These are phyloP conservation scores for Chrysomallon squamiferum DNA, from an alignment of 1,140 invertebrate genomes.

Conservation along the genomic window DNA sequence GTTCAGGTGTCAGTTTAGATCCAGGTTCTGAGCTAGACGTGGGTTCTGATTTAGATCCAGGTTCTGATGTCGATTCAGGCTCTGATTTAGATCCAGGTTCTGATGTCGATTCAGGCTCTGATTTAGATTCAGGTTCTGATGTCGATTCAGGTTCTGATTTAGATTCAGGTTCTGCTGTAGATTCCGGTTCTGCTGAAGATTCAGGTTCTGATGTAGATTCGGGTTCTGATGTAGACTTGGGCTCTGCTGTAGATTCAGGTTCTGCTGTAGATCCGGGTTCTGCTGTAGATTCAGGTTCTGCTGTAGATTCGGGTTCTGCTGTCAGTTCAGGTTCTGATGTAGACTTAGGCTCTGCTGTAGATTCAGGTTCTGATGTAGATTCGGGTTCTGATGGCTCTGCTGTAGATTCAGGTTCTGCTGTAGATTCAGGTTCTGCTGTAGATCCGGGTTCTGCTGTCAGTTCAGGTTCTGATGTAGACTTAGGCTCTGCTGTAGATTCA, in stretches of 20 bases:
- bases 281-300: slow-evolving; percentile 12
- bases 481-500: slow-evolving; percentile 4
- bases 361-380: slow-evolving; percentile 8
- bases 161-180: slow-evolving; percentile 16
- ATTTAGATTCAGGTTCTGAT: slow-evolving; percentile 3
- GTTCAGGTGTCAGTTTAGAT: slow-evolving; percentile 1
- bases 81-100: slow-evolving; percentile 6
- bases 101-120: slow-evolving; percentile 10
- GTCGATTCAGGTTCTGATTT: slow-evolving; percentile 4
- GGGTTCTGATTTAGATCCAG: neutral
- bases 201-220: slow-evolving; percentile 12
- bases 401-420: slow-evolving; percentile 10
- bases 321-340: slow-evolving; percentile 20
- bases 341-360: slow-evolving; percentile 14
- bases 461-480: slow-evolving; percentile 8
- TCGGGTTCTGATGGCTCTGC: neutral
- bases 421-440: slow-evolving; percentile 3
- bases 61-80: slow-evolving; percentile 8
- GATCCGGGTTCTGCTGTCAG: slow-evolving; percentile 4
- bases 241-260: slow-evolving; percentile 11
- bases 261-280: slow-evolving; percentile 9
- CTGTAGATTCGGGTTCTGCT: slow-evolving; percentile 8
- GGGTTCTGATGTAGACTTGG: slow-evolving; percentile 13
- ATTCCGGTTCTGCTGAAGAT: neutral
- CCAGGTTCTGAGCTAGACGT: slow-evolving; percentile 5